Conservation (phyloP, 92 coral and sea anemone genomes). For the Siderastrea radians region DNA sequence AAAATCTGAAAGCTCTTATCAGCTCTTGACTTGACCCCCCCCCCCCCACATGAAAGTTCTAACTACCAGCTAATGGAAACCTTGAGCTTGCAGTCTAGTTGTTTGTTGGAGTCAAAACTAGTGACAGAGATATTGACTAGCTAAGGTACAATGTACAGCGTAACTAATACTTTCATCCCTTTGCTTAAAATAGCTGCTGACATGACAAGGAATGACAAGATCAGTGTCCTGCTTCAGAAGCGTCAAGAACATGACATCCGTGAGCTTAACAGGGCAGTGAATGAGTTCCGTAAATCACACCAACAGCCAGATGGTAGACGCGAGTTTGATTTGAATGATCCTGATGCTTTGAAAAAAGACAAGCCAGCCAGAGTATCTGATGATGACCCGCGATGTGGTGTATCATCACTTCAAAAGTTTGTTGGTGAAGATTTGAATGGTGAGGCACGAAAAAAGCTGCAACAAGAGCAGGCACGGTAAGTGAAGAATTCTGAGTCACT, state of each 20-base stretch:
- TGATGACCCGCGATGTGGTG: constrained; percentile 97
- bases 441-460: constrained; percentile 86
- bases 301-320: constrained; percentile 90
- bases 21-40: too few species aligned
- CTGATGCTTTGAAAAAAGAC: constrained; percentile 95
- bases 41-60: too few species aligned
- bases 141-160: too few species aligned
- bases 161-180: background rate
- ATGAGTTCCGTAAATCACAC: constrained; percentile 84
- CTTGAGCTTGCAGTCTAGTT: too few species aligned
- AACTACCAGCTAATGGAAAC: too few species aligned
- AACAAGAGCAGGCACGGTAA: constrained; percentile 97
- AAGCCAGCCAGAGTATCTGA: constrained; percentile 98
- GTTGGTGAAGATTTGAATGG: constrained; percentile 95
- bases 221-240: constrained; percentile 88
- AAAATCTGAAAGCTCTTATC: too few species aligned
- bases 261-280: constrained; percentile 92
- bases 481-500: background rate
- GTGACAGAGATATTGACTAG: too few species aligned
- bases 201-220: constrained; percentile 94
- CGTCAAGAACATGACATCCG: constrained; percentile 97
- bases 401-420: constrained; percentile 95
- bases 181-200: constrained; percentile 83
- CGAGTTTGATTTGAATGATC: constrained; percentile 98
- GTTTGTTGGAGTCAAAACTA: too few species aligned